Conservation (phyloP, 1,140 invertebrate genomes). For the Ceratina calcarata region DNA sequence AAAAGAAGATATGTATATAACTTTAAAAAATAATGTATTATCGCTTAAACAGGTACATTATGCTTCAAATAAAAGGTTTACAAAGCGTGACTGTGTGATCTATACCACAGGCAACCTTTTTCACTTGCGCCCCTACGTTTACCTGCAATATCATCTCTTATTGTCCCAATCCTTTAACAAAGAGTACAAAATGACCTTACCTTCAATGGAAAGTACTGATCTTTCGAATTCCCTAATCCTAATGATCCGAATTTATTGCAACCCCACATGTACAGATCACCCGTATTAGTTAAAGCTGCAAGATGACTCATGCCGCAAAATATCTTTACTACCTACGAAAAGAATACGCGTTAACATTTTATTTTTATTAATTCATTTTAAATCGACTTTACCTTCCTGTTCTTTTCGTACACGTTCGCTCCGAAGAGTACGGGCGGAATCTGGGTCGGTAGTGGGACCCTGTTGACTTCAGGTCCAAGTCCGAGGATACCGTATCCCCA, state of each 20-base stretch:
- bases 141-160: constrained; percentile 79
- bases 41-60: constrained; percentile 4
- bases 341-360: constrained; percentile 8
- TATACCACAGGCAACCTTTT: constrained; percentile 88
- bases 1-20: constrained; percentile 16
- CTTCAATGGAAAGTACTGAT: constrained; percentile 94
- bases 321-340: constrained; percentile 81
- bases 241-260: constrained; percentile 90
- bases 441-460: constrained; percentile 83
- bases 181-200: constrained; percentile 76
- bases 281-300: constrained; percentile 88
- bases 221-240: constrained; percentile 88
- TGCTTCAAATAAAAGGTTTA: constrained; percentile 84
- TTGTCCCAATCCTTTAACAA: background rate
- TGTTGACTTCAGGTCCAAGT: constrained; percentile 89
- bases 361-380: background rate
- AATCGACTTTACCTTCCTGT: constrained; percentile 81
- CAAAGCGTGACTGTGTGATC: constrained; percentile 92
- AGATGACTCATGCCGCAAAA: constrained; percentile 88
- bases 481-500: constrained; percentile 97
- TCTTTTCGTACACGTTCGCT: constrained; percentile 88
- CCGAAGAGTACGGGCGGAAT: constrained; percentile 93
- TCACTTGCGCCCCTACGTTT: constrained; percentile 86
- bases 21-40: constrained; percentile 29
- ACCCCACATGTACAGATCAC: constrained; percentile 95